Conservation (phyloP, 64 coral and sea anemone genomes). For the Porites australiensis region DNA sequence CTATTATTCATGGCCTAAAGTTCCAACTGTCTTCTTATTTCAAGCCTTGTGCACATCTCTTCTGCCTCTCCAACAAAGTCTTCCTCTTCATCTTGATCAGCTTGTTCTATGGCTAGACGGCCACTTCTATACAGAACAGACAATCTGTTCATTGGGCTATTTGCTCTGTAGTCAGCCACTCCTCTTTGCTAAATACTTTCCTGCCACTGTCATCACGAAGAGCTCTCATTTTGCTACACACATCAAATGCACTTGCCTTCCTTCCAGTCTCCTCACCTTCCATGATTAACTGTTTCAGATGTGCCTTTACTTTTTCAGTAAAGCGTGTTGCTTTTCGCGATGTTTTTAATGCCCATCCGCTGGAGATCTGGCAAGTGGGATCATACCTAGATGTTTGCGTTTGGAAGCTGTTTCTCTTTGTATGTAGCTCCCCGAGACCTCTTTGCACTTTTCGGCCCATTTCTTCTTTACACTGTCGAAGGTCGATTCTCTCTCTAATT, state of each 20-base stretch:
- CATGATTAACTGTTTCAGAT: conserved; percentile 25
- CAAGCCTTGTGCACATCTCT: background rate
- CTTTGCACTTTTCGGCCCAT: conserved; percentile 1
- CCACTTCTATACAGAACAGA: conserved; percentile 15
- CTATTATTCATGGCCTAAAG: no score
- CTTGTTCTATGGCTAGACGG: background rate
- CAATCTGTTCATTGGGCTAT: background rate
- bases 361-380: background rate
- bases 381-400: background rate
- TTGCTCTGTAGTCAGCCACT: conserved; percentile 52
- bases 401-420: background rate
- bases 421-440: background rate
- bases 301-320: conserved; percentile 23
- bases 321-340: conserved; percentile 8
- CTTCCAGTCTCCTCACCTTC: conserved; percentile 50
- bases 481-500: conserved; percentile 1
- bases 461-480: background rate
- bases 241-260: conserved; percentile 18
- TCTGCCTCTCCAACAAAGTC: conserved; percentile 12
- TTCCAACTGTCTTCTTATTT: conserved; percentile 22
- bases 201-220: background rate
- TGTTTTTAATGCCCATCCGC: conserved; percentile 44
- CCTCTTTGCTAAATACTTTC: conserved; percentile 40
- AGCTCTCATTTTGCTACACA: conserved; percentile 16
- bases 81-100: conserved; percentile 25